Base-by-base conservation (phyloP, 2,113 vertebrate species). In the Trochalopteron elliotii region DNA sequence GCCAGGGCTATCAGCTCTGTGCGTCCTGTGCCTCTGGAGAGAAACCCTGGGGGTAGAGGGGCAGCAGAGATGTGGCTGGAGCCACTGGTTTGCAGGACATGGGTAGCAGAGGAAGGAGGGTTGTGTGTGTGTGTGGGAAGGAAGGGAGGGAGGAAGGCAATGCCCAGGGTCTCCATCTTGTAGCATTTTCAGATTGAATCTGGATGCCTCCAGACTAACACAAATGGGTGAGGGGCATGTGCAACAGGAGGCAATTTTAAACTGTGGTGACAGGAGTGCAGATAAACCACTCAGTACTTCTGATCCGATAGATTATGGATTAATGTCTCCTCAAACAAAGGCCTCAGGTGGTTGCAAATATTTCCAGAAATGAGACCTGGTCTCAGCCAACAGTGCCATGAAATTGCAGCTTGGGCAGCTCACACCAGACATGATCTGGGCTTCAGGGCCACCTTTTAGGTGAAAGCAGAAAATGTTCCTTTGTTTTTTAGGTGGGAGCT, bases 1-100 rank as follows among this genome's bases (percentile, higher is more conserved):
- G 19, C 44, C 12, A 17, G 47, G 33, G 11, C 17, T 24, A 3
- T 42, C 17, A 35, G 39, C 18, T 82, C 28, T 84, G 55, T n/a
- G 47, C 2, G 2, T 56, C 53, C 37, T 55, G 35, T 1, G 4
- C 39, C 33, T 39, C 39, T 39, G 24, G 31, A 57, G 57, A 37
- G 30, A 60, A 74, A 10, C 9, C 9, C 30, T 2, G 9, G 1
- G 5, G 13, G 23, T 10, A 42, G 44, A 65, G 75, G 30, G 74
- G 25, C 25, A n/a, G 59, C 35, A 68, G 39, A 64, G 12, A 69
- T 0, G 0, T 0, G 11, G 37, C 40, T 12, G 27, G 12, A 80
- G 57, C 23, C 47, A 21, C 18, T 4, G 3, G 4, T n/a, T 55
- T 28, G 44, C 24, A 23, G 35, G 30, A 61, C 27, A 23, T 0